Percentiles rank a stretch among this genome's conserved stretches.
Conservation (phyloP, 2,113 vertebrate species). For the Protomyctophum bolini region DNA sequence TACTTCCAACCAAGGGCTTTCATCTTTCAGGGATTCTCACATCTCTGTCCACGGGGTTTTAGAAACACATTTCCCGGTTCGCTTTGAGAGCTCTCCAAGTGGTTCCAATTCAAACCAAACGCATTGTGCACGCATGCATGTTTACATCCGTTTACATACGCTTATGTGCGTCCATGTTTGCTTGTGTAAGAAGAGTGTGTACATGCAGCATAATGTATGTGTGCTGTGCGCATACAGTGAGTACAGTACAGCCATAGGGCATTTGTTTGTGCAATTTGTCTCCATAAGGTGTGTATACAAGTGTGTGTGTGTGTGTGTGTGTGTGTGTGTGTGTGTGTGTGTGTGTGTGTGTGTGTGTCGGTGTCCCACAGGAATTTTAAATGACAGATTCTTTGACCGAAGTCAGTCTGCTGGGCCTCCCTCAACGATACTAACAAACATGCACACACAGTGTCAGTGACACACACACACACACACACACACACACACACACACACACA, state of each 20-base stretch:
- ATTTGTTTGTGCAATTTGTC: neutral
- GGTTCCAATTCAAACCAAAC: too few relatives aligned
- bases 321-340: neutral
- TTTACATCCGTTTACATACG: neutral
- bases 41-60: too few relatives aligned
- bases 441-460: neutral
- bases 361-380: slow-evolving; percentile 20
- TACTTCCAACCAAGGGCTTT: too few relatives aligned
- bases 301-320: neutral
- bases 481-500: neutral
- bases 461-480: slow-evolving; percentile 24
- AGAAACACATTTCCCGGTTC: too few relatives aligned
- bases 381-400: slow-evolving; percentile 15
- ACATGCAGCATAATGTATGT: neutral
- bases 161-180: neutral
- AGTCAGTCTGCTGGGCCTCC: slow-evolving; percentile 19
- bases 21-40: too few relatives aligned
- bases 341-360: neutral
- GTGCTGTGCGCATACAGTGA: neutral
- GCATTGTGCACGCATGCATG: neutral
- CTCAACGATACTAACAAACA: neutral
- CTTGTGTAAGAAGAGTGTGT: neutral
- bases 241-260: neutral
- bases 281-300: neutral
- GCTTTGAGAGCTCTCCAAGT: too few relatives aligned